A percentile compares a stretch with the other conserved stretches of the same genome.
Conservation (phyloP, 2,113 vertebrate genomes). For the Menura novaehollandiae region DNA sequence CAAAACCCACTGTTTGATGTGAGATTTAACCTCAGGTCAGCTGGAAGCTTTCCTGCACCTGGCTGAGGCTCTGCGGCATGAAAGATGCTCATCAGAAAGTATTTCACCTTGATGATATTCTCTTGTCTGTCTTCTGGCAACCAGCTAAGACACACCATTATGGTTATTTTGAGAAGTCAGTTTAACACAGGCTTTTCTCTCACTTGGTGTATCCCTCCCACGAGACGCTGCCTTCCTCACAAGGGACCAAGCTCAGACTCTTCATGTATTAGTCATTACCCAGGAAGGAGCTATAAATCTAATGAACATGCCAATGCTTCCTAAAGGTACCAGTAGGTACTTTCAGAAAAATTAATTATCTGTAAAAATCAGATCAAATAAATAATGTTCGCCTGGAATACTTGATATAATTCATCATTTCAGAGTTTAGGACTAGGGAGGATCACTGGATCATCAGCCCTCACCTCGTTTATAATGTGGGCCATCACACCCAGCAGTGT, state of each 20-base stretch:
- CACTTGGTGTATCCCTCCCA: background rate
- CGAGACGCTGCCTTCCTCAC: background rate
- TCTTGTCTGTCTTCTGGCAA: background rate
- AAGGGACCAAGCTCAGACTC: background rate
- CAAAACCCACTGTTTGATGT: background rate
- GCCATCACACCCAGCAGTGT: background rate
- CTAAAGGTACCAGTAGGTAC: background rate
- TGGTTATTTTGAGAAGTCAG: background rate
- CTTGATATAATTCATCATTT: background rate
- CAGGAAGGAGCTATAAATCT: constrained; percentile 29
- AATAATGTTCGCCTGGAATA: background rate
- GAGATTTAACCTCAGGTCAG: background rate
- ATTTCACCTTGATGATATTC: background rate
- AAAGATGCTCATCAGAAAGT: background rate
- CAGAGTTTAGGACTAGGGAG: background rate
- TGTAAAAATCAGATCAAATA: constrained; percentile 37
- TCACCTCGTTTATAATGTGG: background rate
- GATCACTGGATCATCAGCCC: background rate
- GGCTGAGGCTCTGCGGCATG: background rate
- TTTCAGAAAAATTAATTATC: constrained; percentile 27
- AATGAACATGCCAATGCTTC: background rate
- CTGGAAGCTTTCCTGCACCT: background rate
- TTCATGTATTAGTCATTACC: constrained; percentile 29
- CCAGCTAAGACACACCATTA: background rate
- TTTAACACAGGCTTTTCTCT: background rate